phyloP scores from a whole-genome alignment of 2,888 invertebrate genomes.

The Pammene aurita region DNA sequence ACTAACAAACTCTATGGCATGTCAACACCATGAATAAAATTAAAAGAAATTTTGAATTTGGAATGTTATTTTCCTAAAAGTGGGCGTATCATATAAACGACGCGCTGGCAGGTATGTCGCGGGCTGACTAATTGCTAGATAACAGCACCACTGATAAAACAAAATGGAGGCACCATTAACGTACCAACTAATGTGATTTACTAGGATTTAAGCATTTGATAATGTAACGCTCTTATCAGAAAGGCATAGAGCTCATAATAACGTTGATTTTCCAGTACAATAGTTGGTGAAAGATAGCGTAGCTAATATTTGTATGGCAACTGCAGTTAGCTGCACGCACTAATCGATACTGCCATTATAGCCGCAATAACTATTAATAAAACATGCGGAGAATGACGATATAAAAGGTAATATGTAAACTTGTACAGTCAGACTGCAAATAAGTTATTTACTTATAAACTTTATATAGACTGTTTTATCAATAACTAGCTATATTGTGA shows the following conservation, averaged over 20 bases:
- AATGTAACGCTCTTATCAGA: slow-evolving; percentile 23
- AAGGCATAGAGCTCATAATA: slow-evolving; percentile 15
- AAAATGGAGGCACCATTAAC: slow-evolving; percentile 46
- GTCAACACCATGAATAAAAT: neutral
- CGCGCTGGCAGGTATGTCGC: slow-evolving; percentile 58
- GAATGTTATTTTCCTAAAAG: slow-evolving; percentile 26
- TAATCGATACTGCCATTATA: slow-evolving; percentile 25
- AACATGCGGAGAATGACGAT: neutral
- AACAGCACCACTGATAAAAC: slow-evolving; percentile 64
- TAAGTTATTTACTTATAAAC: no score
- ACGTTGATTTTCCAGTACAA: slow-evolving; percentile 19
- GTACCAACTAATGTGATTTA: slow-evolving; percentile 59
- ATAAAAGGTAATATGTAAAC: neutral
- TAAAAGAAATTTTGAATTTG: slow-evolving; percentile 15
- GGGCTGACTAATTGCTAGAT: slow-evolving; percentile 71
- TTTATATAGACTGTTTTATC: no score
- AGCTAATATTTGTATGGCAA: slow-evolving; percentile 38
- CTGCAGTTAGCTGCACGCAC: slow-evolving; percentile 21
- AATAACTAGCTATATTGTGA: no score
- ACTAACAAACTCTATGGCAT: slow-evolving; percentile 9
- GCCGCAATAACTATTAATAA: slow-evolving; percentile 12
- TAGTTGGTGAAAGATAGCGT: slow-evolving; percentile 47
- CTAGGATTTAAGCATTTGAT: slow-evolving; percentile 51
- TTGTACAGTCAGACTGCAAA: no score
- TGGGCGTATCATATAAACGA: slow-evolving; percentile 42